These are phyloP conservation scores for Hoplias malabaricus DNA, from an alignment of 2,113 vertebrate species.

Conservation along the genomic window DNA sequence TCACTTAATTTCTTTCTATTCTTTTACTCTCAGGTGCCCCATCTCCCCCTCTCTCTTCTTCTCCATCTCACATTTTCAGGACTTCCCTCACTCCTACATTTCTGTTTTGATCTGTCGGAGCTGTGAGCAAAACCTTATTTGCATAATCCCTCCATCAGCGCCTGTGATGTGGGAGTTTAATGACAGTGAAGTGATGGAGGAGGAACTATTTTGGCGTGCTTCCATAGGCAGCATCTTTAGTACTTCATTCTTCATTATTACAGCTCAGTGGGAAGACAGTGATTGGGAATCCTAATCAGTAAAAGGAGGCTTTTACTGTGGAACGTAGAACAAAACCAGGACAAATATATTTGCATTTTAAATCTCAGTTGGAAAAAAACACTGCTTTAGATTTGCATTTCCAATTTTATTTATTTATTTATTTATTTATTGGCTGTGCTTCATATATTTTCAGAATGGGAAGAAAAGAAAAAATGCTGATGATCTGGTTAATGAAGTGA, in stretches of 20 bases:
- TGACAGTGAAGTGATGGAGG: background rate
- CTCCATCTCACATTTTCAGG: background rate
- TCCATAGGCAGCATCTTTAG: background rate
- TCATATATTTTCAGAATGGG: no score
- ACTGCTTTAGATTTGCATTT: no score
- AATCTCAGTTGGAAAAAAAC: no score
- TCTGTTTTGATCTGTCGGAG: constrained; percentile 16
- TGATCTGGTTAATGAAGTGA: constrained; percentile 24
- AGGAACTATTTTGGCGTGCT: background rate
- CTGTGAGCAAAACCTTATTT: constrained; percentile 3
- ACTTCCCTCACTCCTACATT: constrained; percentile 4
- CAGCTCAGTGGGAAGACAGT: background rate
- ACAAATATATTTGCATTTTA: background rate
- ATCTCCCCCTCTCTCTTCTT: constrained; percentile 1
- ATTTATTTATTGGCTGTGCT: no score
- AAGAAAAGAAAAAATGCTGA: no score
- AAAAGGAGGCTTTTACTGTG: background rate
- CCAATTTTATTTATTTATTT: background rate
- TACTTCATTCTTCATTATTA: background rate
- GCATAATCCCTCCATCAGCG: constrained; percentile 25
- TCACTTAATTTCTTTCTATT: no score
- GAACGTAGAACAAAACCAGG: background rate
- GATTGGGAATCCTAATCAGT: no score
- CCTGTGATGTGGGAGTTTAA: background rate
- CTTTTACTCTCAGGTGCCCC: background rate